A percentile compares a stretch with the other conserved stretches of the same genome.
These are phyloP conservation scores for Lordiphosa clarofinis DNA, from an alignment of 1,140 invertebrate species.

Conservation along the genomic window DNA sequence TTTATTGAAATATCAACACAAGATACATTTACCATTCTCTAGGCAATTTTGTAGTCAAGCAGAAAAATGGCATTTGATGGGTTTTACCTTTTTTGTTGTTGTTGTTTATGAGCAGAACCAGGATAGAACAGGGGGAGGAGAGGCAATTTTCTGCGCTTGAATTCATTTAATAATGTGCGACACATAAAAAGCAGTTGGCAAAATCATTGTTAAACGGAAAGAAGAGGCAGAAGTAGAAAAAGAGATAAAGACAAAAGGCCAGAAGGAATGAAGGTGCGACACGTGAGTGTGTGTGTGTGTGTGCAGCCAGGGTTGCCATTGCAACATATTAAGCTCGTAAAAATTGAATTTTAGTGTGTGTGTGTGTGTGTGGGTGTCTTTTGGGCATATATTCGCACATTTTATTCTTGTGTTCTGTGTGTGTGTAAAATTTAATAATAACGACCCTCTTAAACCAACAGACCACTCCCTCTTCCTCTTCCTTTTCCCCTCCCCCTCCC, in stretches of 20 bases:
- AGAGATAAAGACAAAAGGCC: slow-evolving; percentile 33
- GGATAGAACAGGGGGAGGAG: too few species aligned
- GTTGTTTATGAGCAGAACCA: neutral
- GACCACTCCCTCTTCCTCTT: slow-evolving; percentile 14
- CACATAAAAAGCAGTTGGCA: slow-evolving; percentile 72
- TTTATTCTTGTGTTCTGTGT: slow-evolving; percentile 54
- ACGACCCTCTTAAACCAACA: slow-evolving; percentile 68
- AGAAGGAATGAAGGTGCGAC: slow-evolving; percentile 22
- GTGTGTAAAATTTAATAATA: slow-evolving; percentile 75
- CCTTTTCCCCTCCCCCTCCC: neutral
- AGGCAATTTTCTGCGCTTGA: slow-evolving; percentile 65
- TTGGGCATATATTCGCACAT: slow-evolving; percentile 62
- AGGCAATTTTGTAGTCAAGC: too few species aligned
- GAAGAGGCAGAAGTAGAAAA: slow-evolving; percentile 10
- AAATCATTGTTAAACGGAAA: slow-evolving; percentile 55
- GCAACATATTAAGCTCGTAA: slow-evolving; percentile 75
- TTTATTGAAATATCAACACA: too few species aligned
- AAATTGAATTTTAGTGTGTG: slow-evolving; percentile 70
- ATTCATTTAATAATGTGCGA: slow-evolving; percentile 77
- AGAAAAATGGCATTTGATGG: too few species aligned
- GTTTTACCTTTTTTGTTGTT: too few species aligned
- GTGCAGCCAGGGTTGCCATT: slow-evolving; percentile 54
- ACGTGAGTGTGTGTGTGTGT: slow-evolving; percentile 9
- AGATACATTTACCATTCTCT: too few species aligned
- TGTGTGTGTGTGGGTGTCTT: slow-evolving; percentile 30